Evolutionary conservation across 2,797 vertebrate genomes (phyloP).

Genomic region (Lerista edwardsae): DNA sequence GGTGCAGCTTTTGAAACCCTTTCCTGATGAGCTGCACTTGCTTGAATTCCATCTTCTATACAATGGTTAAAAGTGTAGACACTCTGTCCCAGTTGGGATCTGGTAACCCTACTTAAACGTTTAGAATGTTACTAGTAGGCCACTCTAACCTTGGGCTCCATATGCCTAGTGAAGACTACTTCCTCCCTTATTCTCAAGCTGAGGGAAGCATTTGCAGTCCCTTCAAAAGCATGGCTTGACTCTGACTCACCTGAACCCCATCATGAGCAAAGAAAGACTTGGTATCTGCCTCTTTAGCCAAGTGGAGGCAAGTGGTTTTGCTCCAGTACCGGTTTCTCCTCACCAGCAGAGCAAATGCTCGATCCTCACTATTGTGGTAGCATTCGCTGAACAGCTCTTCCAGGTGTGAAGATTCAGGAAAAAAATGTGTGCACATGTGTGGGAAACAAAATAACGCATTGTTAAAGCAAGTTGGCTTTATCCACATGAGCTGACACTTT

Average conservation of each 20-base stretch:
- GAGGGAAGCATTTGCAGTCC: neutral
- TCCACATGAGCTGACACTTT: neutral
- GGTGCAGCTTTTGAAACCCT: too few species aligned
- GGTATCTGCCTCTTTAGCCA: constrained; percentile 92
- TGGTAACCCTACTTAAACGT: too few species aligned
- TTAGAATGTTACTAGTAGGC: too few species aligned
- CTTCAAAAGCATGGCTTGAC: neutral
- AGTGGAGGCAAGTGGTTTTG: constrained; percentile 90
- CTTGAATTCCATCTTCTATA: too few species aligned
- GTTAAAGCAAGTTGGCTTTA: neutral
- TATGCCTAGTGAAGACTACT: neutral
- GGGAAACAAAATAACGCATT: neutral
- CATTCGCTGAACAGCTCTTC: constrained; percentile 92
- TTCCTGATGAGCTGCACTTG: too few species aligned
- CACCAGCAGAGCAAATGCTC: constrained; percentile 90
- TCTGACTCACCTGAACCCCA: constrained; percentile 88
- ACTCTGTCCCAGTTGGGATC: too few species aligned
- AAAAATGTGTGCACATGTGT: neutral
- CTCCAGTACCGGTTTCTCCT: constrained; percentile 90
- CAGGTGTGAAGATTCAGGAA: neutral
- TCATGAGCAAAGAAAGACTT: constrained; percentile 95
- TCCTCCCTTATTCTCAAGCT: neutral
- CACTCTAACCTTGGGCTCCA: neutral
- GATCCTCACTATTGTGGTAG: constrained; percentile 90
- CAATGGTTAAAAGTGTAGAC: too few species aligned